Conservation (phyloP, 2,797 vertebrate genomes). For the Pangasius larnaudii region DNA sequence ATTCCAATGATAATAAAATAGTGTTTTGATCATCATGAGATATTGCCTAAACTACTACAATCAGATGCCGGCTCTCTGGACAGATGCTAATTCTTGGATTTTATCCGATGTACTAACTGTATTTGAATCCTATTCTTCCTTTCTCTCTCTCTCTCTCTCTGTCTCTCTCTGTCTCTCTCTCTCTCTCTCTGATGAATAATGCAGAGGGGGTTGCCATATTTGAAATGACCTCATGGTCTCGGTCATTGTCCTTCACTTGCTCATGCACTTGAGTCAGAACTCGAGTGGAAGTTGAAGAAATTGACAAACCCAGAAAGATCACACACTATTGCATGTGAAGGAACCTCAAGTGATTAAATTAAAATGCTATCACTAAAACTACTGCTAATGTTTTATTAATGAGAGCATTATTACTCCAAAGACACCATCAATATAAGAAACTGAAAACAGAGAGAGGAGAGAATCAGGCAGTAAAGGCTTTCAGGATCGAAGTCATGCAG, state of each 20-base stretch:
- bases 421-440: not conserved
- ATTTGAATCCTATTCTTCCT: not conserved
- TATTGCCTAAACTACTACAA: not conserved
- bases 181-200: not conserved
- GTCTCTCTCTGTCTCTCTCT: no score
- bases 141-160: no score
- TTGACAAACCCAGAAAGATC: not conserved
- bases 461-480: not conserved
- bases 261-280: not conserved
- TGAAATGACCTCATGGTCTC: not conserved
- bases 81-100: not conserved
- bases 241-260: not conserved
- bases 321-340: not conserved
- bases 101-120: not conserved
- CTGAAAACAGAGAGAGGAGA: not conserved
- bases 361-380: not conserved
- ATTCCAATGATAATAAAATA: not conserved
- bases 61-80: not conserved
- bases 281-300: not conserved
- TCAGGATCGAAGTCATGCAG: not conserved
- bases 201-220: not conserved
- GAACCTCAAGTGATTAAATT: not conserved
- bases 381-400: constrained; percentile 1
- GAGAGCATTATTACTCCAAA: not conserved
- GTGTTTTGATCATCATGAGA: not conserved